Percentiles rank a stretch among this genome's conserved stretches.
Conservation (phyloP, 2,888 invertebrate species). For the Cephus sareptanus region DNA sequence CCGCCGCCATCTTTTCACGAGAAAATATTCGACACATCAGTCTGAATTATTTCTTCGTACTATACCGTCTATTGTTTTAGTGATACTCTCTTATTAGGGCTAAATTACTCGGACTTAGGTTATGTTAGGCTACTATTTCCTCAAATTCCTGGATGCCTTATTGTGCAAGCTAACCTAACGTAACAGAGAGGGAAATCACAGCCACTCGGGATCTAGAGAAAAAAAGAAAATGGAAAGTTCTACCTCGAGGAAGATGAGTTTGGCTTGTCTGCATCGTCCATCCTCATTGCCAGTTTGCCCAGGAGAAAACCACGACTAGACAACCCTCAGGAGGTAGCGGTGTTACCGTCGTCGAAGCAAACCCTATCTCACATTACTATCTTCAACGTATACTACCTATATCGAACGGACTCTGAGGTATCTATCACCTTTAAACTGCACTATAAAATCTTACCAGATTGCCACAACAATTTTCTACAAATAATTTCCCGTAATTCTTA, state of each 20-base stretch:
- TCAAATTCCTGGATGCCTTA: background rate
- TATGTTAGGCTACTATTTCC: background rate
- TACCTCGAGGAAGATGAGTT: conserved; percentile 26
- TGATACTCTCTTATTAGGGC: background rate
- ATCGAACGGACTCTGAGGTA: background rate
- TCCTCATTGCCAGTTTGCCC: conserved; percentile 34
- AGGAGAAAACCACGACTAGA: conserved; percentile 18
- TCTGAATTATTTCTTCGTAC: background rate
- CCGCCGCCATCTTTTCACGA: background rate
- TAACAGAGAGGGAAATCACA: background rate
- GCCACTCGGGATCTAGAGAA: background rate
- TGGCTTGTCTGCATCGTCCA: conserved; percentile 33
- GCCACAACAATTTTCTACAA: background rate
- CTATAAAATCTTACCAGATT: background rate
- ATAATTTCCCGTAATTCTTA: background rate
- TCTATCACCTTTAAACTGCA: background rate
- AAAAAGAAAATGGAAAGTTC: background rate
- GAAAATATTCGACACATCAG: background rate
- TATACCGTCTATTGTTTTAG: background rate
- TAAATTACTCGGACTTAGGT: background rate
- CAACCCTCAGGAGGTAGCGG: background rate
- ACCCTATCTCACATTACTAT: background rate
- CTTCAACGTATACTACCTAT: background rate
- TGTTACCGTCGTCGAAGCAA: background rate
- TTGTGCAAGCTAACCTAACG: background rate